Percentiles rank a stretch among this genome's conserved stretches.
phyloP scores from a whole-genome alignment of 64 coral and sea anemone genomes.

The Astreopora myriophthalma region DNA sequence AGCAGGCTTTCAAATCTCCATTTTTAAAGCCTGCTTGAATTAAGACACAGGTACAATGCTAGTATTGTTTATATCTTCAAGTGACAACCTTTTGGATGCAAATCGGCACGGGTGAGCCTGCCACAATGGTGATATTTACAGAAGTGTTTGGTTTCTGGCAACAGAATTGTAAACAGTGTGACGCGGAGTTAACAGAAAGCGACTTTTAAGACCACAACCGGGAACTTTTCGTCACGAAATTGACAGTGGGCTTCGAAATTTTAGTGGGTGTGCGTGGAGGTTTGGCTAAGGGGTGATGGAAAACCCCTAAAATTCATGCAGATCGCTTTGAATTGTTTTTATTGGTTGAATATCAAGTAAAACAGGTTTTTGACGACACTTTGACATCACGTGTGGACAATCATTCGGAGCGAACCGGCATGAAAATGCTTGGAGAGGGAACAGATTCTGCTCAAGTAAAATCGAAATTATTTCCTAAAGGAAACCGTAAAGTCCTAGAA shows the following conservation, averaged over 20 bases:
- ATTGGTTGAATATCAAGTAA: slow-evolving; percentile 41
- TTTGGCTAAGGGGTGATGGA: background rate
- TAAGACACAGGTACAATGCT: background rate
- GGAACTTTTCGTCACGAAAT: background rate
- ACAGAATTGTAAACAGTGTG: background rate
- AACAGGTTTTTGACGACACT: slow-evolving; percentile 32
- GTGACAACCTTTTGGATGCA: slow-evolving; percentile 36
- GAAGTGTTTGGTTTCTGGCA: background rate
- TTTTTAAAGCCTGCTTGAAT: too few relatives aligned
- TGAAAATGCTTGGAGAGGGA: background rate
- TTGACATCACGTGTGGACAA: slow-evolving; percentile 28
- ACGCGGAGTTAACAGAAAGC: background rate
- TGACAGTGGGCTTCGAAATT: background rate
- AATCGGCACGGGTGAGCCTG: background rate
- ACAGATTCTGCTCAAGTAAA: background rate
- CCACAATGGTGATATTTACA: slow-evolving; percentile 28
- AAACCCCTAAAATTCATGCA: slow-evolving; percentile 36
- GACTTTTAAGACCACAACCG: background rate
- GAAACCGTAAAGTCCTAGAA: background rate
- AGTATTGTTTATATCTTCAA: background rate
- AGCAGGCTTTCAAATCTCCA: too few relatives aligned
- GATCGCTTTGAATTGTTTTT: background rate
- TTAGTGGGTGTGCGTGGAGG: slow-evolving; percentile 5
- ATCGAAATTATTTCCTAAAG: background rate
- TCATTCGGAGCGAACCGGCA: background rate